These are phyloP conservation scores for Cotesia typhae DNA, from an alignment of 1,140 invertebrate genomes.

Conservation along the genomic window DNA sequence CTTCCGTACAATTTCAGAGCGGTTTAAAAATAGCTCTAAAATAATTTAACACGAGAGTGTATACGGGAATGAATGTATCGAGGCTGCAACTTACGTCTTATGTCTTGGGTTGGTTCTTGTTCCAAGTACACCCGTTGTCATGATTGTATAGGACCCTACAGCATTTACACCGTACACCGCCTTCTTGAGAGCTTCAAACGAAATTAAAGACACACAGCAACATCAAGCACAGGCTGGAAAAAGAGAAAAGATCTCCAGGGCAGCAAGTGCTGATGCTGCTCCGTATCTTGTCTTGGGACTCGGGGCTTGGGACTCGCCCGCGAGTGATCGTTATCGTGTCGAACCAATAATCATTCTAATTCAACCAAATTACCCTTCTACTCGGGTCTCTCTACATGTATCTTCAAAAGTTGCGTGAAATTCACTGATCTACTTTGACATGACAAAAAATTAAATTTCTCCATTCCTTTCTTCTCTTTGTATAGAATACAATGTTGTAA, in stretches of 20 bases:
- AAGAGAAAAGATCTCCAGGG: constrained; percentile 5
- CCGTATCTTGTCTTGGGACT: no score
- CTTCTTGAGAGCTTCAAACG: neutral
- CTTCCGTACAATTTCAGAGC: constrained; percentile 34
- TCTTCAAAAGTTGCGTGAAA: constrained; percentile 9
- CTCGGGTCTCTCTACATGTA: neutral
- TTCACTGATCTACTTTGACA: neutral
- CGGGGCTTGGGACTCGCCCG: no score
- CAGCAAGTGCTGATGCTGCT: no score
- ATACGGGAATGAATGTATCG: neutral
- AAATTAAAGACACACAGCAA: no score
- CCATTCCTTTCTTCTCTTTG: neutral
- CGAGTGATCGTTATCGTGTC: constrained; percentile 30
- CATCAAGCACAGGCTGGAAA: neutral
- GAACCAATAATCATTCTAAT: constrained; percentile 38
- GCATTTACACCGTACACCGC: neutral
- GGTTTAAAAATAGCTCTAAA: constrained; percentile 36
- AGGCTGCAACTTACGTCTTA: neutral
- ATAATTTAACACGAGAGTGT: neutral
- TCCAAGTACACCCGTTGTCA: no score
- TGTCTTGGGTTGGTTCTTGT: no score
- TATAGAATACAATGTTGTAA: neutral
- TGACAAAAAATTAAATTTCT: neutral
- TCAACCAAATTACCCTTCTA: constrained; percentile 28
- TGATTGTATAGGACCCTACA: neutral